A percentile compares a stretch with the other conserved stretches of the same genome.
Evolutionary conservation across 2,113 vertebrate genomes (phyloP).

Genomic region (Australoheros scitulus): DNA sequence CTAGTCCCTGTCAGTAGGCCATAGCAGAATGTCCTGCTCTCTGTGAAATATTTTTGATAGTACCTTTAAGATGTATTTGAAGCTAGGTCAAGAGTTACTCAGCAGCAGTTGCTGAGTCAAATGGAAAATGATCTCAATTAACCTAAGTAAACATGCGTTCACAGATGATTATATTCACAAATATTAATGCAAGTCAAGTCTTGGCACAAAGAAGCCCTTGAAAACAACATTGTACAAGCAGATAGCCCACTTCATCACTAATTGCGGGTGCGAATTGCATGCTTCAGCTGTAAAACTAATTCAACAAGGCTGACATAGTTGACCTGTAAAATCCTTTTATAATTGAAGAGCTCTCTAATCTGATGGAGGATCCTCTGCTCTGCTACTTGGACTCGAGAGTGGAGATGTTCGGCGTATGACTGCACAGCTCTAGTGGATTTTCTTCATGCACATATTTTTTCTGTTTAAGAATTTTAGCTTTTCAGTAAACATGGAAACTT

Average conservation of each 20-base stretch:
- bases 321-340: slow-evolving; percentile 17
- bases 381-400: neutral
- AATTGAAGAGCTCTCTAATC: slow-evolving; percentile 34
- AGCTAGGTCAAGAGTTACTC: neutral
- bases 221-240: slow-evolving; percentile 5
- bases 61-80: neutral
- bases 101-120: neutral
- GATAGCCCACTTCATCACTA: slow-evolving; percentile 19
- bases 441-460: neutral
- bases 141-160: neutral
- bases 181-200: slow-evolving; percentile 5
- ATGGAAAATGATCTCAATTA: neutral
- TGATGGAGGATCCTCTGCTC: slow-evolving; percentile 16
- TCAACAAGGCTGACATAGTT: slow-evolving; percentile 15
- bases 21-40: neutral
- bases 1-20: neutral
- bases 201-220: slow-evolving; percentile 28
- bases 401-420: neutral
- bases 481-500: neutral
- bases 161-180: neutral
- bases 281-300: slow-evolving; percentile 34
- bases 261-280: slow-evolving; percentile 28
- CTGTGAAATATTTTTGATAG: neutral
- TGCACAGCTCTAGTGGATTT: neutral
- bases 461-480: neutral